A percentile compares a stretch with the other conserved stretches of the same genome.
Conservation (phyloP, 2,888 invertebrate genomes). For the Dolomedes plantarius region DNA sequence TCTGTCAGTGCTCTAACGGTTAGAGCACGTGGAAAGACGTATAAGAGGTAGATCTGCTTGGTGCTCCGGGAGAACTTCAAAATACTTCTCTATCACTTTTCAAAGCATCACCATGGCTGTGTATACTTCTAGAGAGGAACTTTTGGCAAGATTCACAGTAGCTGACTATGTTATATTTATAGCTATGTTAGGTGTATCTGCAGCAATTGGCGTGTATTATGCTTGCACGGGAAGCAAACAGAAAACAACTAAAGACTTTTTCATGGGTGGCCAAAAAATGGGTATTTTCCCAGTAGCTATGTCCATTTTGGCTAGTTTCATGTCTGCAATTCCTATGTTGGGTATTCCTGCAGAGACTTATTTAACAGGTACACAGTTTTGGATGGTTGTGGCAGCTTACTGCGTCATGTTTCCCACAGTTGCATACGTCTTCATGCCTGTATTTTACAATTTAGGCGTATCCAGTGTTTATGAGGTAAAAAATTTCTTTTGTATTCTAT, state of each 20-base stretch:
- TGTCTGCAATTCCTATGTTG: constrained; percentile 92
- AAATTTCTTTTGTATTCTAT: not conserved
- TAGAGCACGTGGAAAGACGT: not conserved
- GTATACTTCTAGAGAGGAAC: constrained; percentile 49
- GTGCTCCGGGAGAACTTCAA: too few species aligned
- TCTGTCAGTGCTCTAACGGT: constrained; percentile 31
- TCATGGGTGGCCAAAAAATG: constrained; percentile 85
- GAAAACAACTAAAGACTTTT: constrained; percentile 85
- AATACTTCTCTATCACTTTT: too few species aligned
- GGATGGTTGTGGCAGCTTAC: constrained; percentile 88
- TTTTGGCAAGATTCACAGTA: constrained; percentile 63
- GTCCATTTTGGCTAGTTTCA: constrained; percentile 92
- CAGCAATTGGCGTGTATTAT: constrained; percentile 90
- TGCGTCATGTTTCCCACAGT: constrained; percentile 81
- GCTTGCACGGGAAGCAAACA: constrained; percentile 84
- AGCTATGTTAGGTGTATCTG: constrained; percentile 86
- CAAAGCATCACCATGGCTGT: not conserved
- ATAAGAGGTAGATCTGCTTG: too few species aligned
- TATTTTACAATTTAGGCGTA: constrained; percentile 88
- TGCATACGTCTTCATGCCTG: constrained; percentile 87
- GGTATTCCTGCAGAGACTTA: constrained; percentile 96
- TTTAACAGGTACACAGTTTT: constrained; percentile 90
- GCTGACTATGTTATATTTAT: constrained; percentile 86
- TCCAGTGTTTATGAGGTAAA: constrained; percentile 92
- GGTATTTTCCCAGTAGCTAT: constrained; percentile 91